Percentiles rank a stretch among this genome's conserved stretches.
These are phyloP conservation scores for Pteromalus puparum DNA, from an alignment of 1,140 invertebrate genomes.

Conservation along the genomic window DNA sequence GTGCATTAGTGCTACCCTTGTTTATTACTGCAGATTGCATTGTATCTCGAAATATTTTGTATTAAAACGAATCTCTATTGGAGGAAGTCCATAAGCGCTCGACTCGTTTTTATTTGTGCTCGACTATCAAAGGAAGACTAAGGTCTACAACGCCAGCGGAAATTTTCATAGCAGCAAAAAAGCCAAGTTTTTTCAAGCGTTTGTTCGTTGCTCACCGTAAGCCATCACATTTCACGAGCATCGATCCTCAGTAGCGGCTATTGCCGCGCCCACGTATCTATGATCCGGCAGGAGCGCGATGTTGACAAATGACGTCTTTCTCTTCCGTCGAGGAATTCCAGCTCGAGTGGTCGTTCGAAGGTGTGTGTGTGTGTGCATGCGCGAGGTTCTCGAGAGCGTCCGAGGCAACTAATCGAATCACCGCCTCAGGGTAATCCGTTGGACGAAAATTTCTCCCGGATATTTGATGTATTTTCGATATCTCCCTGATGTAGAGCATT, in stretches of 20 bases:
- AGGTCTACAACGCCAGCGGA: neutral
- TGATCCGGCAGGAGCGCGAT: neutral
- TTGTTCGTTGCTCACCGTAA: neutral
- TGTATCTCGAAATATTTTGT: too few species aligned
- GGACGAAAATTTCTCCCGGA: neutral
- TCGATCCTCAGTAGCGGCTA: neutral
- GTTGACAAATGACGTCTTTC: conserved; percentile 39
- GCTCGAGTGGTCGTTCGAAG: neutral
- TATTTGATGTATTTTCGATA: neutral
- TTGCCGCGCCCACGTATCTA: neutral
- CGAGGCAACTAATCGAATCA: neutral
- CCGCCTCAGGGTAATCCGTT: neutral
- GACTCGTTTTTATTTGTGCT: too few species aligned
- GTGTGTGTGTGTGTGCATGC: too few species aligned
- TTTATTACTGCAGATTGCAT: too few species aligned
- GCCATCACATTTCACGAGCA: neutral
- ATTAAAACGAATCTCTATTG: too few species aligned
- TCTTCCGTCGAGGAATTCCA: neutral
- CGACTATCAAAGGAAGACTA: too few species aligned
- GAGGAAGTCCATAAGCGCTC: too few species aligned
- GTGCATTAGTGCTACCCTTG: too few species aligned
- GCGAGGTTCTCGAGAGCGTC: neutral
- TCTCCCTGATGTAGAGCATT: neutral
- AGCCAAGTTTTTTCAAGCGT: neutral
- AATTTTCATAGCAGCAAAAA: neutral